phyloP scores from a whole-genome alignment of 53 echinoderm and acorn worm species.

The Crossaster papposus region DNA sequence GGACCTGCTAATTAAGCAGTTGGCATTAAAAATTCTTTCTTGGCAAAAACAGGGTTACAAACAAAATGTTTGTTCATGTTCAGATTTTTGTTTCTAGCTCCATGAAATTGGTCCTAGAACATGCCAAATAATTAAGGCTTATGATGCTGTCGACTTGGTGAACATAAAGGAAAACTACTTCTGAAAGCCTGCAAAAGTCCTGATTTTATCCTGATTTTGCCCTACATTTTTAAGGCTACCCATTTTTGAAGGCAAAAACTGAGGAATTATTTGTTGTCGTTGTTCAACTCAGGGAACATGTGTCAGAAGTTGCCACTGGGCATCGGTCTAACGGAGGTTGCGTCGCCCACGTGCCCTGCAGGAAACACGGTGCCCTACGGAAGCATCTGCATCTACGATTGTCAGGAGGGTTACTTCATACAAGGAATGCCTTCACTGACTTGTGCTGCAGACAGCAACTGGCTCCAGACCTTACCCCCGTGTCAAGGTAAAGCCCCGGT shows the following conservation, averaged over 20 bases:
- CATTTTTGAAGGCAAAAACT: neutral
- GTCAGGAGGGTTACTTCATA: slow-evolving; percentile 56
- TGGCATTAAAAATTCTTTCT: too few species aligned
- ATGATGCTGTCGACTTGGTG: too few species aligned
- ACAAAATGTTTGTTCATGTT: too few species aligned
- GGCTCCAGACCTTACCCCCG: slow-evolving; percentile 27
- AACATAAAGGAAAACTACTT: too few species aligned
- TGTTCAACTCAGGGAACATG: slow-evolving; percentile 1
- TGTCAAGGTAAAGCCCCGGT: slow-evolving; percentile 25
- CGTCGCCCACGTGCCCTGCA: neutral
- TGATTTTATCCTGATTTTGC: too few species aligned
- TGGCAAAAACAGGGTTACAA: too few species aligned
- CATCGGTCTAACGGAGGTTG: neutral
- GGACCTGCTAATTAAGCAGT: too few species aligned
- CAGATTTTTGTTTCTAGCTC: too few species aligned
- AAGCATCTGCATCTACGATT: slow-evolving; percentile 48
- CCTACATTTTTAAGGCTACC: neutral
- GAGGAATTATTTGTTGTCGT: neutral
- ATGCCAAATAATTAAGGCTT: too few species aligned
- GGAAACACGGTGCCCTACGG: slow-evolving; percentile 35
- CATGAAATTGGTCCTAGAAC: too few species aligned
- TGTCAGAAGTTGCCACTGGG: slow-evolving; percentile 3
- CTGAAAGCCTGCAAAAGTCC: too few species aligned
- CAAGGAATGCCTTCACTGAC: neutral
- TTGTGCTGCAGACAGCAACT: slow-evolving; percentile 3